Conservation (phyloP, 2,797 vertebrate genomes). For the Lepus oiostolus region DNA sequence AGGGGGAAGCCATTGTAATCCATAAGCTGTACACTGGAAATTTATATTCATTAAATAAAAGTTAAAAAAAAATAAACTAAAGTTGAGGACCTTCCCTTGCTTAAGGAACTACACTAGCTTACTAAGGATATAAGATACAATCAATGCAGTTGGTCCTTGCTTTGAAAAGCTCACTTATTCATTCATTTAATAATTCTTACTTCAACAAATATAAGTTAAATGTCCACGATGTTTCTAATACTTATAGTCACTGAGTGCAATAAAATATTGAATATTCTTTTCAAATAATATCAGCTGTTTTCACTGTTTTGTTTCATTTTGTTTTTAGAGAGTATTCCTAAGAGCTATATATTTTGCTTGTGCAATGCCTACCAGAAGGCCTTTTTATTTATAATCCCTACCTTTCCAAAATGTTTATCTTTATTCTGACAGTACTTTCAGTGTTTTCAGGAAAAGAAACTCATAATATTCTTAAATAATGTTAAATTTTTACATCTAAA, state of each 20-base stretch:
- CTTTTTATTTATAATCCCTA: background rate
- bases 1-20: too few relatives aligned
- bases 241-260: background rate
- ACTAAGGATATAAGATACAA: background rate
- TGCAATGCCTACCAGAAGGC: background rate
- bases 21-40: too few relatives aligned
- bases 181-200: background rate
- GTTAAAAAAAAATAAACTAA: background rate
- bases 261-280: background rate
- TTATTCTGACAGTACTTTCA: background rate
- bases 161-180: background rate
- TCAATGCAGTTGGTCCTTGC: background rate
- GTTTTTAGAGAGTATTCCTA: background rate
- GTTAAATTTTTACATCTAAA: background rate
- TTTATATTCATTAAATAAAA: too few relatives aligned
- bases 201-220: constrained; percentile 5
- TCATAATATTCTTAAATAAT: background rate
- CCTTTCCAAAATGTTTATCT: background rate
- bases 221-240: background rate
- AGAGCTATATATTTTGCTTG: background rate
- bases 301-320: background rate
- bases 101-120: background rate
- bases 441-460: background rate
- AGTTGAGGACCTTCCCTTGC: background rate
- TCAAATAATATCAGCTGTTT: background rate